Conservation (phyloP, 2,888 invertebrate species). For the Azorinus chamasolen region DNA sequence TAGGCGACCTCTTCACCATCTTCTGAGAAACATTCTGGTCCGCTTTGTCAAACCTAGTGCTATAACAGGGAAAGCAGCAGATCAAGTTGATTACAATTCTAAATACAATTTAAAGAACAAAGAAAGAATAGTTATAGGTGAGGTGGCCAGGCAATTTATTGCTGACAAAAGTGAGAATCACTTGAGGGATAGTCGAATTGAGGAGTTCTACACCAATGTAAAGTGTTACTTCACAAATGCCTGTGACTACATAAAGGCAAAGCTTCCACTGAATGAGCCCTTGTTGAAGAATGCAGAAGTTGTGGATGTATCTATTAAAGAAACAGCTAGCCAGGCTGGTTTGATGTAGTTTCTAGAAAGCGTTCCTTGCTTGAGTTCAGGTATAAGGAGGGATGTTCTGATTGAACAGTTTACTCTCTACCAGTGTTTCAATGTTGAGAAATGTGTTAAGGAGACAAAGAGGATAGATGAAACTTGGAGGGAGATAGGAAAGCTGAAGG, state of each 20-base stretch:
- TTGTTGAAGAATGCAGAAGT: constrained; percentile 50
- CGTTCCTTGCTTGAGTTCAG: constrained; percentile 36
- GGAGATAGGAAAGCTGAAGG: constrained; percentile 31
- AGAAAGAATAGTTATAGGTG: constrained; percentile 37
- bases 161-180: too few relatives aligned
- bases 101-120: constrained; percentile 28
- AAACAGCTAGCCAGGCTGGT: background rate
- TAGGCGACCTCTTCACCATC: constrained; percentile 9
- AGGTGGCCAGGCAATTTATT: constrained; percentile 26
- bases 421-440: constrained; percentile 19
- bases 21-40: constrained; percentile 23
- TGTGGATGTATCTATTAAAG: constrained; percentile 38
- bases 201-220: too few relatives aligned
- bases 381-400: constrained; percentile 13
- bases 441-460: constrained; percentile 21
- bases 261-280: constrained; percentile 53
- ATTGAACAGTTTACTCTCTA: constrained; percentile 49
- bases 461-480: constrained; percentile 49
- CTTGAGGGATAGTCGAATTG: constrained; percentile 39
- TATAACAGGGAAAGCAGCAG: constrained; percentile 9
- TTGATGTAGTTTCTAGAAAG: constrained; percentile 43
- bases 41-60: constrained; percentile 13
- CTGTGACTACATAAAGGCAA: constrained; percentile 49
- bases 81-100: constrained; percentile 12
- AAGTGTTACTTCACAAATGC: constrained; percentile 38